Base-by-base conservation (phyloP, 2,797 vertebrate species). In the Syndactyla subalaris region DNA sequence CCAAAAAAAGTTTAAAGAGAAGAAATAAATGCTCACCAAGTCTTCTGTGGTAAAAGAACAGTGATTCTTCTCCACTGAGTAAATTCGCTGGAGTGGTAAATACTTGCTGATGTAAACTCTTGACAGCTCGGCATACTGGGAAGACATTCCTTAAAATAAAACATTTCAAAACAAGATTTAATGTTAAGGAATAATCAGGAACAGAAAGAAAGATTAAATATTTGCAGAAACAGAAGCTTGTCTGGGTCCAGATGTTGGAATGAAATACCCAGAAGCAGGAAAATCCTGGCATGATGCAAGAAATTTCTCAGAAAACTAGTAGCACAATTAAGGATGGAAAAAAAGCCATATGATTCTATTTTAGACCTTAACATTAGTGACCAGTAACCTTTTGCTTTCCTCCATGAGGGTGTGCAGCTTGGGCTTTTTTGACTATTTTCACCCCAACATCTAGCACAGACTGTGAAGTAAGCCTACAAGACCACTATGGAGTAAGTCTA, bases 91-190 rank as follows among this genome's bases (percentile, higher is more conserved):
- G 99, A 99, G 87, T 99, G 99, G 97, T 99, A 99, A 92, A 99
- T 98, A 94, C 99, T 99, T 92, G 99, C 98, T 51, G 99, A 98
- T 51, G 99, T 99, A 92, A 99, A 99, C 97, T 99, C 99, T 59
- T 98, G 98, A 96, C 99, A 99, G 97, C 99, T 99, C 0, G 99
- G 99, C 99, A 99, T 99, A 87, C 99, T 99, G 54, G 99, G 99
- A 94, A 99, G 98, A 96, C 99, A 99, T 93, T 99, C 99, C 99
- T 99, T 92, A 73, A 95, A 92, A 85, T 70, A 76, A 97, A 63
- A 72, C 15, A 96, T 94, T 79, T 58, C 55, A 93, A 96, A 91
- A 66, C 7, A 19, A 93, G 61, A 75, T 66, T 94, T 72, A 94
- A 70, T 18, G 12, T 23, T 72, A 43, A 90, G 41, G 23, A 68